A percentile compares a stretch with the other conserved stretches of the same genome.
Evolutionary conservation across 2,797 vertebrate genomes (phyloP).

Genomic region (Lepidocolaptes lacrymiger): DNA sequence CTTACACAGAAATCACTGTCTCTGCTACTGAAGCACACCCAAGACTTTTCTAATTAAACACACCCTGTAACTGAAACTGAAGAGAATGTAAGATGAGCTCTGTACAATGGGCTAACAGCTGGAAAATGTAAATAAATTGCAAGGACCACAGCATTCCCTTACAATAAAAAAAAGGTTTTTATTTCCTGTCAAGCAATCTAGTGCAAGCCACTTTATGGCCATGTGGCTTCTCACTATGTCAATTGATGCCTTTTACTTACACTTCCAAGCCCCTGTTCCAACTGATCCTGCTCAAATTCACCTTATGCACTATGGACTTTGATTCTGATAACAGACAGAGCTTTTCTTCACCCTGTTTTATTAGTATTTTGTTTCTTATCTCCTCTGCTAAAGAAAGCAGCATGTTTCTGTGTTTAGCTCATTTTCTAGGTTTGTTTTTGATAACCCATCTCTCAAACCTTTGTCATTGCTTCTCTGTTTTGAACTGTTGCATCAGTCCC

Average conservation of each 20-base stretch:
- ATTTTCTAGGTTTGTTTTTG: conserved; percentile 25
- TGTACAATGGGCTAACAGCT: background rate
- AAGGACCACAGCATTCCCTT: background rate
- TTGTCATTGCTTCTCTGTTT: background rate
- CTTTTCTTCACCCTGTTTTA: background rate
- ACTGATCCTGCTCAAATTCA: background rate
- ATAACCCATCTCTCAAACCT: background rate
- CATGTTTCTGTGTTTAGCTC: background rate
- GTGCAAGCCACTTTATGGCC: background rate
- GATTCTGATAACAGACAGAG: background rate
- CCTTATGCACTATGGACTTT: background rate
- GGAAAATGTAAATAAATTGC: background rate
- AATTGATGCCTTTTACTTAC: background rate
- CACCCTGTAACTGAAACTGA: accelerated
- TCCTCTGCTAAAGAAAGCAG: background rate
- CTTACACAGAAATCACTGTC: background rate
- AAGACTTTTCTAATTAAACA: background rate
- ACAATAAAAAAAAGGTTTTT: background rate
- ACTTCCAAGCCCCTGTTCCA: background rate
- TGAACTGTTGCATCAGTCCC: background rate
- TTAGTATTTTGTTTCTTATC: background rate
- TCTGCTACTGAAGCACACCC: background rate
- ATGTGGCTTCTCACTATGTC: background rate
- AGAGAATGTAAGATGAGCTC: background rate
- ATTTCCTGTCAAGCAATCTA: background rate